Percentiles rank a stretch among this genome's conserved stretches.
These are phyloP conservation scores for Phocoena sinus DNA, from an alignment of 2,113 vertebrate genomes.

Conservation along the genomic window DNA sequence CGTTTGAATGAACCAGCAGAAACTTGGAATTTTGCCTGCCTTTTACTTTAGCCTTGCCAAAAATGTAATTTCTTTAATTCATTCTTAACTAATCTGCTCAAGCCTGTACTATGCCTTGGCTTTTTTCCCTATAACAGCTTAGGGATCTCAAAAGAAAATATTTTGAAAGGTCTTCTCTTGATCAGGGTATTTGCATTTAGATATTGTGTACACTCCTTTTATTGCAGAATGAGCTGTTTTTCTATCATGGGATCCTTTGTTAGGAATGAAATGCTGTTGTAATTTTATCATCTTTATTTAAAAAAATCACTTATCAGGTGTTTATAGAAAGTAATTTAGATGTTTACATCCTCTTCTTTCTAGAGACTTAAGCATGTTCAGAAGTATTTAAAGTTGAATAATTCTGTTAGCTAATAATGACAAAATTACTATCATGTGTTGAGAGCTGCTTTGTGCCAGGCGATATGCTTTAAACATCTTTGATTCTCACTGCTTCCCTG, in stretches of 20 bases:
- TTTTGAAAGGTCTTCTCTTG: conserved; percentile 44
- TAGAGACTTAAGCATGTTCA: background rate
- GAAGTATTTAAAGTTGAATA: background rate
- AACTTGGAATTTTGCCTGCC: conserved; percentile 29
- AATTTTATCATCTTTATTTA: background rate
- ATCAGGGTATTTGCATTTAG: background rate
- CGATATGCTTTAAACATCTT: background rate
- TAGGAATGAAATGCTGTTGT: background rate
- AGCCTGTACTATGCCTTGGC: background rate
- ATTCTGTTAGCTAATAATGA: background rate
- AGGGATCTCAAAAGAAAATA: conserved; percentile 46
- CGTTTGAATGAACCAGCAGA: background rate
- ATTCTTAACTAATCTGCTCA: conserved; percentile 47
- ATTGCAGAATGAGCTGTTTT: background rate
- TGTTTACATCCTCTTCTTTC: background rate
- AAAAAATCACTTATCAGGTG: background rate
- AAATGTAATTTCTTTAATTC: conserved; percentile 40
- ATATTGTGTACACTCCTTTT: background rate
- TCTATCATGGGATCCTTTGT: background rate
- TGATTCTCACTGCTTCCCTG: background rate
- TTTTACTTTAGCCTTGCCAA: background rate
- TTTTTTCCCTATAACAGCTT: background rate
- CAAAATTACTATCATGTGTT: background rate
- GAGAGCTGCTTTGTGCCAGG: background rate
- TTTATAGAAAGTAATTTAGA: background rate